Base-by-base conservation (phyloP, 2,888 invertebrate species). In the Microplitis deprimator region DNA sequence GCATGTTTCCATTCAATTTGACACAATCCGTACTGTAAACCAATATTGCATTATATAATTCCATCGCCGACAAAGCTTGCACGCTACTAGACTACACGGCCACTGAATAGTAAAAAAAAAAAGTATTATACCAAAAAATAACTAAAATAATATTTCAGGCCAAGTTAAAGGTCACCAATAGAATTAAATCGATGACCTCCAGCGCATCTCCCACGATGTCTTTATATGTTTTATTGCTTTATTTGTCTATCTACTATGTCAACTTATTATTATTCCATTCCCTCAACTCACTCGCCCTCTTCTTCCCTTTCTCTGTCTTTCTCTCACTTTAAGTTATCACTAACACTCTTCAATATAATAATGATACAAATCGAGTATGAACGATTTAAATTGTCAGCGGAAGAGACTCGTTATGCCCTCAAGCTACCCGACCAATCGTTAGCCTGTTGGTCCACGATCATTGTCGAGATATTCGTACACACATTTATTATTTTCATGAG, bases 391-490 rank as follows among this genome's bases (percentile, higher is more conserved):
- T 89, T 87, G 86, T 84, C 86, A 84, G 84, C 89, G 89, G 89
- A 89, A 88, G 87, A 85, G 85, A 82, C 87, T 89, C 84, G 87
- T 89, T 89, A 87, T 84, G 81, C 85, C 83, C 87, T 85, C 85
- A 84, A 81, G 79, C 77, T 81, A 81, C 81, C 76, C 79, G 80
- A 80, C 85, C 84, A 84, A 86, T 85, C 84, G 84, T 86, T 82
- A 80, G 80, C 78, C 83, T 79, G 81, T 82, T 81, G 81, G 83
- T 83, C 81, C 84, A 81, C 83, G 84, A 83, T 84, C 83, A 83
- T 85, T 83, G 84, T 74, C 74, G 71, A 40, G 73, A 50, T 73
- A 60, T 59, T 68, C 40, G 10, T 68, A 68, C 60, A 65, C 65
- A 29, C 62, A 16, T 60, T 68, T 67, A 38, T 50, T 39, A 7